These are phyloP conservation scores for Thripadectes ignobilis DNA, from an alignment of 2,797 vertebrate genomes.

Conservation along the genomic window DNA sequence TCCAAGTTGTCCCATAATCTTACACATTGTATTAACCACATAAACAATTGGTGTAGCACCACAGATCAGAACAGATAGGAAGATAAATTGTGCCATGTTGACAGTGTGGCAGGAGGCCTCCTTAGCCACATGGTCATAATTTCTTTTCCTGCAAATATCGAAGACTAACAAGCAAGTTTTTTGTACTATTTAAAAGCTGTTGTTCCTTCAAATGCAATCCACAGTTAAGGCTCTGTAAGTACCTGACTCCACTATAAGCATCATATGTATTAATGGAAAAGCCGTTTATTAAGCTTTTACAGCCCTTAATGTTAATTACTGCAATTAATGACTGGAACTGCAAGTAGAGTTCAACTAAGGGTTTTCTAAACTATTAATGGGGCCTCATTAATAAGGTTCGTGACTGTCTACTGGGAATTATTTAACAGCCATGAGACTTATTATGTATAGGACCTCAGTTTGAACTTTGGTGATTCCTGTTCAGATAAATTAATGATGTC, in stretches of 20 bases:
- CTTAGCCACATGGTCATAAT: not conserved
- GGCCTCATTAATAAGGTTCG: slow-evolving; percentile 48
- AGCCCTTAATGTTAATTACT: slow-evolving; percentile 58
- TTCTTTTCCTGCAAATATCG: not conserved
- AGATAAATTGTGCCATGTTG: not conserved
- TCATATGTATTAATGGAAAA: not conserved
- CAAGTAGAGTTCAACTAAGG: slow-evolving; percentile 31
- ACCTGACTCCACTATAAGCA: not conserved
- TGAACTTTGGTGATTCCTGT: slow-evolving; percentile 6
- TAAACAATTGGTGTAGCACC: not conserved
- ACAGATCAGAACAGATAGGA: not conserved
- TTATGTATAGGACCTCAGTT: not conserved
- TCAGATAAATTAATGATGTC: slow-evolving; percentile 6
- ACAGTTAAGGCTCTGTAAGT: not conserved
- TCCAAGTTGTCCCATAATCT: not conserved
- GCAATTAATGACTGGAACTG: slow-evolving; percentile 60
- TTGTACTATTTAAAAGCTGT: not conserved
- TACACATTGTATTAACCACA: not conserved
- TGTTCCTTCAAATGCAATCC: not conserved
- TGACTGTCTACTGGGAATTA: slow-evolving; percentile 27
- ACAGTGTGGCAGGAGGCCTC: not conserved
- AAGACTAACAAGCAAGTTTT: not conserved
- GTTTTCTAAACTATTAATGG: slow-evolving; percentile 66
- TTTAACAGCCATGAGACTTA: not conserved
- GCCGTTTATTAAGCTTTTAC: slow-evolving; percentile 18